Percentiles rank a stretch among this genome's conserved stretches.
Conservation (phyloP, 2,888 invertebrate genomes). For the Aphodius sticticus region DNA sequence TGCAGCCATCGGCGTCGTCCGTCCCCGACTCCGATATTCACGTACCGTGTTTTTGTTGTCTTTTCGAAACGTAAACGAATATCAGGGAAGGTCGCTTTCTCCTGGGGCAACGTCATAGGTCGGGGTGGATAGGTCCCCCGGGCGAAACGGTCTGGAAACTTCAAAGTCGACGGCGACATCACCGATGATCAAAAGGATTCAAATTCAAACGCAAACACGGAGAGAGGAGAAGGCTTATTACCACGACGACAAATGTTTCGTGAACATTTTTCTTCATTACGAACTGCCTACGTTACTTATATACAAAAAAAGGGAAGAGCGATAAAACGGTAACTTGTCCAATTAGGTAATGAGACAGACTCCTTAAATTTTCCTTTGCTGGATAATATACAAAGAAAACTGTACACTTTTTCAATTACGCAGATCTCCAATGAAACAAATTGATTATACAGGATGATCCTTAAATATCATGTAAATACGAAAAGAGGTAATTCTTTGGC, state of each 20-base stretch:
- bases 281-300: not conserved
- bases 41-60: not conserved
- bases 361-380: too few relatives aligned
- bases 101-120: not conserved
- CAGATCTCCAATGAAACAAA: too few relatives aligned
- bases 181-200: constrained; percentile 4
- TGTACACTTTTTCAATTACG: too few relatives aligned
- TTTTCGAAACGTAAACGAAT: not conserved
- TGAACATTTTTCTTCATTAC: not conserved
- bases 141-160: not conserved
- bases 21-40: not conserved
- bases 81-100: not conserved
- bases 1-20: not conserved
- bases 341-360: too few relatives aligned
- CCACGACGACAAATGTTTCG: not conserved
- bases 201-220: not conserved
- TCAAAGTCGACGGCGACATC: not conserved
- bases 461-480: too few relatives aligned
- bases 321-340: too few relatives aligned
- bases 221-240: not conserved
- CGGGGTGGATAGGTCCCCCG: not conserved
- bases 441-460: too few relatives aligned
- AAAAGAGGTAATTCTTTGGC: too few relatives aligned
- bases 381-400: too few relatives aligned
- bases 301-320: not conserved